Conservation (phyloP, 2,888 invertebrate species). For the Nephrotoma guestfalica region DNA sequence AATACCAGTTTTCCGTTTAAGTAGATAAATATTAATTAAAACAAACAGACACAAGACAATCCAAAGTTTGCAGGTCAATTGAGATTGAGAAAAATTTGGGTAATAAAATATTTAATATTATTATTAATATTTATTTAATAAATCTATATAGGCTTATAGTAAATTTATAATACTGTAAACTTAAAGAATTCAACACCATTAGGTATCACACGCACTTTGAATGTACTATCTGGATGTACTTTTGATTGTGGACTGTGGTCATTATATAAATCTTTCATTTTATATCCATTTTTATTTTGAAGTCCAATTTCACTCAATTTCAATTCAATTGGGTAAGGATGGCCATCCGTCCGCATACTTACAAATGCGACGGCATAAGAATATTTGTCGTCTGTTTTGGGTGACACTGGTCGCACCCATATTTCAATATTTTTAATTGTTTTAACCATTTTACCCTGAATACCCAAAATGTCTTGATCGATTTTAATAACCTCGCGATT, state of each 20-base stretch:
- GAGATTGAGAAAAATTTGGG: too few relatives aligned
- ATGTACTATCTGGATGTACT: conserved; percentile 7
- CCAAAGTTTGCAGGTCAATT: too few relatives aligned
- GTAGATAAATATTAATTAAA: too few relatives aligned
- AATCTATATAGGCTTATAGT: background rate
- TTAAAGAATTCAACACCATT: conserved; percentile 19
- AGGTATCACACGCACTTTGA: conserved; percentile 18
- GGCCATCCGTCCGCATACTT: conserved; percentile 31
- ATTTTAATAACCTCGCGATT: conserved; percentile 45
- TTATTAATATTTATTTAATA: too few relatives aligned
- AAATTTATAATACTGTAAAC: conserved; percentile 13
- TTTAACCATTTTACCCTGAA: conserved; percentile 40
- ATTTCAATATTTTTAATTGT: conserved; percentile 30
- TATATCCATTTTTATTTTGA: conserved; percentile 22
- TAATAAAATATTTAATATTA: too few relatives aligned
- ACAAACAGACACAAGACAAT: too few relatives aligned
- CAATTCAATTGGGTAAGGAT: conserved; percentile 24
- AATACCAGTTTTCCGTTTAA: background rate
- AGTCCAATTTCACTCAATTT: conserved; percentile 26
- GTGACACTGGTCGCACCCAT: conserved; percentile 33
- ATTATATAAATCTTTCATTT: conserved; percentile 20
- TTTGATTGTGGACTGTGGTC: conserved; percentile 9
- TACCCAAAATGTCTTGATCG: conserved; percentile 51
- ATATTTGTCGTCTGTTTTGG: conserved; percentile 20
- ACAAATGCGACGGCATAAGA: conserved; percentile 36